These are phyloP conservation scores for Meloidogyne exigua DNA, from an alignment of 1,140 invertebrate species.

Conservation along the genomic window DNA sequence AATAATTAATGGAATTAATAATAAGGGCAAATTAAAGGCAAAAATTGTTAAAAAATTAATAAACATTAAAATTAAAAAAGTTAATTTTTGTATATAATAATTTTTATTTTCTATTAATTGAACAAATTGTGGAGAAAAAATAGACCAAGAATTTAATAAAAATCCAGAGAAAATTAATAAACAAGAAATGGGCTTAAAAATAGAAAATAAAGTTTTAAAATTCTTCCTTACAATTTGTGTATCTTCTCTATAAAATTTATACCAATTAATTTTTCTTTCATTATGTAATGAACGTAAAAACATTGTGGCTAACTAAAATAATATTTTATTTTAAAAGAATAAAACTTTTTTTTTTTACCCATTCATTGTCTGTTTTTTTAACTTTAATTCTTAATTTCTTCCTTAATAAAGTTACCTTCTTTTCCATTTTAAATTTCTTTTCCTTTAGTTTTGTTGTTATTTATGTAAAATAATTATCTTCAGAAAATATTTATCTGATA, in stretches of 20 bases:
- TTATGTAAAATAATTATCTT: no score
- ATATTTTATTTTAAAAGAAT: neutral
- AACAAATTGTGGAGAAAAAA: conserved; percentile 8
- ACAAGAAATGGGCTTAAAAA: neutral
- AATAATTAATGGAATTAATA: conserved; percentile 4
- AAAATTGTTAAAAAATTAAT: conserved; percentile 9
- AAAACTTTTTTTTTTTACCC: neutral
- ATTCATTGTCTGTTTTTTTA: neutral
- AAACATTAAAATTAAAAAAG: conserved; percentile 9
- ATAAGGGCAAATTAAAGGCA: neutral
- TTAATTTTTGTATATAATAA: neutral
- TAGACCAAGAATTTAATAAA: neutral
- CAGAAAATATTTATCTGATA: no score
- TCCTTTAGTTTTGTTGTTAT: no score
- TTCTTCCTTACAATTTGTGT: neutral
- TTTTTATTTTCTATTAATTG: neutral
- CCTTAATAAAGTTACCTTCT: no score
- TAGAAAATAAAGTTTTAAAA: neutral
- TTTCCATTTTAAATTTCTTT: no score
- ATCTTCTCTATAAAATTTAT: neutral
- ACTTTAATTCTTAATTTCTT: neutral
- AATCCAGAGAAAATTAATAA: neutral
- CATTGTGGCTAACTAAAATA: conserved; percentile 1
- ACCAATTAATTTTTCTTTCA: conserved; percentile 1
- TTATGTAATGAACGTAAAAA: neutral